Conservation (phyloP, 2,797 vertebrate species). For the Poecilia gillii region DNA sequence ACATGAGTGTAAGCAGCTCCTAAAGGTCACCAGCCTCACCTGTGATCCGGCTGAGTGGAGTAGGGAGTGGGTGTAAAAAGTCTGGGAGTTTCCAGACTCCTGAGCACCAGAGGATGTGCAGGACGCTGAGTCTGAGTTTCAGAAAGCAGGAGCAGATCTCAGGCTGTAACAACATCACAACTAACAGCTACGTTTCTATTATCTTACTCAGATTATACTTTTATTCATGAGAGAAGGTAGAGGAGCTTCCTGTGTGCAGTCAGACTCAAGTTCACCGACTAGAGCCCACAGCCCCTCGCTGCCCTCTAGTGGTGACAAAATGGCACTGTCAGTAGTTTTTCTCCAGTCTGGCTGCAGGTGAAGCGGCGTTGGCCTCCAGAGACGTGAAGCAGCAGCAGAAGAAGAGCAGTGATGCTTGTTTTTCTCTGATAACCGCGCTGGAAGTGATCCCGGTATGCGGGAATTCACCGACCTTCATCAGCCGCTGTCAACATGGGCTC, state of each 20-base stretch:
- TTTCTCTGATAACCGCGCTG: not conserved
- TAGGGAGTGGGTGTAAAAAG: not conserved
- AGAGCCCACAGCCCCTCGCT: slow-evolving; percentile 46
- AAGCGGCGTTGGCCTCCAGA: not conserved
- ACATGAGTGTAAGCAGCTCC: not conserved
- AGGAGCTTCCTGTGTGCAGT: not conserved
- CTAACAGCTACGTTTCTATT: not conserved
- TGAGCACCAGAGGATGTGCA: not conserved
- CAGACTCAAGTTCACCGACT: not conserved
- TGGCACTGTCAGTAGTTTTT: not conserved
- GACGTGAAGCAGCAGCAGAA: not conserved
- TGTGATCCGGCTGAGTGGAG: not conserved
- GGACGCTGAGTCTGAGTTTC: not conserved
- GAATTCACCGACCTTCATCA: not conserved
- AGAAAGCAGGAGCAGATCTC: not conserved
- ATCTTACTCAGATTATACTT: not conserved
- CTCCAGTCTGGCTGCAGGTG: not conserved
- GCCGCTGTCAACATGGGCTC: not conserved
- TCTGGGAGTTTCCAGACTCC: no score
- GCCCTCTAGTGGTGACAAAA: slow-evolving; percentile 64
- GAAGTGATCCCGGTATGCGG: not conserved
- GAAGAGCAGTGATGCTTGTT: not conserved
- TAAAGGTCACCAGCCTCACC: not conserved
- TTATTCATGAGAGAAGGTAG: not conserved
- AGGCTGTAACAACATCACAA: not conserved